Conservation (phyloP, 2,888 invertebrate genomes). For the Drosophila mimetica region DNA sequence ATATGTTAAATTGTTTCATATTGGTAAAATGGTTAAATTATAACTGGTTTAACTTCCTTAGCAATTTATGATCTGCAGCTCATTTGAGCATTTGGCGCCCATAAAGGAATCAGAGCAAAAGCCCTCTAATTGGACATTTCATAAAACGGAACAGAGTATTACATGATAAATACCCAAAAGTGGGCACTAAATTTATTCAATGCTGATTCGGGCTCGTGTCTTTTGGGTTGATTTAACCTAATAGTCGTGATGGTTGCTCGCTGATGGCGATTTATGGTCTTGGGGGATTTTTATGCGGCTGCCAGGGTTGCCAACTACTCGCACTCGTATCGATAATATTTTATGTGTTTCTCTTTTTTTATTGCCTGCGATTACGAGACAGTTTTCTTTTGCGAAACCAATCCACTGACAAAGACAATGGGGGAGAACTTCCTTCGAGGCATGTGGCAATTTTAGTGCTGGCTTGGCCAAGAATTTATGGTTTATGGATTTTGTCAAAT, state of each 20-base stretch:
- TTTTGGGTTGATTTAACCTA: conserved; percentile 38
- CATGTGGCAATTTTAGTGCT: conserved; percentile 61
- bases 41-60: too few species aligned
- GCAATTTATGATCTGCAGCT: conserved; percentile 45
- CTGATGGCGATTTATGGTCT: conserved; percentile 72
- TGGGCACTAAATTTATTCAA: conserved; percentile 50
- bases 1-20: background rate
- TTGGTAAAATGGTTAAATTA: background rate
- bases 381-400: conserved; percentile 46
- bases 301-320: conserved; percentile 46
- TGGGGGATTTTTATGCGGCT: conserved; percentile 65
- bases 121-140: conserved; percentile 50
- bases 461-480: conserved; percentile 70
- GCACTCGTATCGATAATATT: conserved; percentile 72
- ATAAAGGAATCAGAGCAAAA: conserved; percentile 22
- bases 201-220: conserved; percentile 13
- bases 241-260: conserved; percentile 55
- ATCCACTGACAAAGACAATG: conserved; percentile 57
- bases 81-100: conserved; percentile 50
- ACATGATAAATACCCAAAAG: conserved; percentile 58
- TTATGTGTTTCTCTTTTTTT: conserved; percentile 62
- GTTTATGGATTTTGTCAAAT: conserved; percentile 79
- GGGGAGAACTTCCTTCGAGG: conserved; percentile 3
- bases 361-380: conserved; percentile 70
- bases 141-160: conserved; percentile 26